phyloP scores from a whole-genome alignment of 2,113 vertebrate species.

The Felis catus region F.catus_Fca126_mat1.0 CM031412.1:186258501-186259000 shows the following conservation, averaged over 20 bases:
- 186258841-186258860: not conserved
- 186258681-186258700: not conserved
- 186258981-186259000: not conserved
- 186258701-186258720: not conserved
- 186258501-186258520: not conserved
- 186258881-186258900: not conserved
- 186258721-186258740: not conserved
- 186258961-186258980: not conserved
- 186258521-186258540: not conserved
- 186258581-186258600: not conserved
- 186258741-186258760: not conserved
- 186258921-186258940: slow-evolving; percentile 13
- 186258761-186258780: not conserved
- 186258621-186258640: not conserved
- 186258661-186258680: not conserved
- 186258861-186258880: not conserved
- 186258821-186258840: slow-evolving; percentile 20
- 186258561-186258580: not conserved
- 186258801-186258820: not conserved
- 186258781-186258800: not conserved
- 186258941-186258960: not conserved
- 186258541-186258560: not conserved
- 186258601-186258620: not conserved
- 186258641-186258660: not conserved
- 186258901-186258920: not conserved